Evolutionary conservation across 2,888 invertebrate genomes (phyloP).

Genomic region (Choreutis nemorana): DNA sequence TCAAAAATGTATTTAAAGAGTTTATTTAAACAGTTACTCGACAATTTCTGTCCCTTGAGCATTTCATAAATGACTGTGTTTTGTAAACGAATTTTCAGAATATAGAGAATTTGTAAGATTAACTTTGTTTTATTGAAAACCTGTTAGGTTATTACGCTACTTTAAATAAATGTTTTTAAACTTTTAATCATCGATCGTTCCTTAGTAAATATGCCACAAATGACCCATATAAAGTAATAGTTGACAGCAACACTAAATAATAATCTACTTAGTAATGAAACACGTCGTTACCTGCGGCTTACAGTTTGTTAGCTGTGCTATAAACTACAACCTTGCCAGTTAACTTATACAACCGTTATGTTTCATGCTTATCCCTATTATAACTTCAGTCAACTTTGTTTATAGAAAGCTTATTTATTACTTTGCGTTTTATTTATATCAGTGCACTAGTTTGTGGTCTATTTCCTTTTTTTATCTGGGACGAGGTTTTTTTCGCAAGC

Average conservation of each 20-base stretch:
- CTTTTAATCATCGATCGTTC: too few relatives aligned
- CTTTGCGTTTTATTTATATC: neutral
- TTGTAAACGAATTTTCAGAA: slow-evolving; percentile 33
- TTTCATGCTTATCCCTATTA: slow-evolving; percentile 13
- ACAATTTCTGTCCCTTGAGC: slow-evolving; percentile 12
- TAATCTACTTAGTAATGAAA: slow-evolving; percentile 40
- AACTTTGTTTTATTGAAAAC: slow-evolving; percentile 19
- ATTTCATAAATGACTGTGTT: slow-evolving; percentile 13
- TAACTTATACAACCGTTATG: slow-evolving; percentile 7
- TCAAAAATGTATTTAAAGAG: slow-evolving; percentile 16
- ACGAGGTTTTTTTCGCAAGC: too few relatives aligned
- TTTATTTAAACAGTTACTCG: slow-evolving; percentile 16
- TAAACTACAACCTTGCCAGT: slow-evolving; percentile 19
- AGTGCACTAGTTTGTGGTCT: too few relatives aligned
- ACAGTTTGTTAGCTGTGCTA: slow-evolving; percentile 29
- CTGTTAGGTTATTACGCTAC: too few relatives aligned
- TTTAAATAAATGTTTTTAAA: too few relatives aligned
- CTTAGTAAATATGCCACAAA: too few relatives aligned
- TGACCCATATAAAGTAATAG: slow-evolving; percentile 23
- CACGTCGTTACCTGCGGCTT: slow-evolving; percentile 36
- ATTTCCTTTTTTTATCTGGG: too few relatives aligned
- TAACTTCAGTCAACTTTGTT: slow-evolving; percentile 9
- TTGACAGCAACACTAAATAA: slow-evolving; percentile 34
- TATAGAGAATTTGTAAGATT: slow-evolving; percentile 40
- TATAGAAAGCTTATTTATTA: slow-evolving; percentile 5